Percentiles rank a stretch among this genome's conserved stretches.
Conservation (phyloP, 2,888 invertebrate species). For the Hesperia comma region DNA sequence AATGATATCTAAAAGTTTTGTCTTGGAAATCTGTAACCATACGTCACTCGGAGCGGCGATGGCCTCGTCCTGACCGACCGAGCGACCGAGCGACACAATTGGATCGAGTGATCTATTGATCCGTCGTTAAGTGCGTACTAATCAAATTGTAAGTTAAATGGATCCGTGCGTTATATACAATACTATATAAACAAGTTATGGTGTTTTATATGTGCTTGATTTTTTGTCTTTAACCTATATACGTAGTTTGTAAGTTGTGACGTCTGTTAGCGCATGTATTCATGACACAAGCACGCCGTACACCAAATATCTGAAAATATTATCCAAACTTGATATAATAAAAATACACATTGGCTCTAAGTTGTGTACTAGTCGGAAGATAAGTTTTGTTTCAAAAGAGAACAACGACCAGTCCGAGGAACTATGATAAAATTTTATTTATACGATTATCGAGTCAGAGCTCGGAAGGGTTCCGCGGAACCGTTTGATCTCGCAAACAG, state of each 20-base stretch:
- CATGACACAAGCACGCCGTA: too few relatives aligned
- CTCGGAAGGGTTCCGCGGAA: background rate
- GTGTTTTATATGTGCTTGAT: too few relatives aligned
- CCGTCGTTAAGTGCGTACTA: background rate
- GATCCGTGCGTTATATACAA: too few relatives aligned
- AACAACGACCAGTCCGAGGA: conserved; percentile 26
- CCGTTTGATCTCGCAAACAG: conserved; percentile 27
- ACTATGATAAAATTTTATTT: conserved; percentile 32
- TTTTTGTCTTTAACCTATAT: too few relatives aligned
- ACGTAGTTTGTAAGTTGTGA: too few relatives aligned
- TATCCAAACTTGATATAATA: too few relatives aligned
- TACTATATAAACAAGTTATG: too few relatives aligned
- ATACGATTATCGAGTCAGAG: conserved; percentile 26
- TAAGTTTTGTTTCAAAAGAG: conserved; percentile 22
- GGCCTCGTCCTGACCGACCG: background rate
- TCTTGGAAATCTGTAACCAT: conserved; percentile 17
- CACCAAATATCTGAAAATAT: too few relatives aligned
- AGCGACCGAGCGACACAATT: background rate
- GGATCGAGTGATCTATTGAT: conserved; percentile 18
- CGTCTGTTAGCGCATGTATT: too few relatives aligned
- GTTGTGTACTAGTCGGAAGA: background rate
- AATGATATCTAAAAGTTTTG: conserved; percentile 13
- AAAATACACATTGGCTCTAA: too few relatives aligned
- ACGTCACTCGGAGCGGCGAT: conserved; percentile 1
- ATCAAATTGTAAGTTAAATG: too few relatives aligned